phyloP scores from a whole-genome alignment of 2,113 vertebrate genomes.

The Sturnira hondurensis region DNA sequence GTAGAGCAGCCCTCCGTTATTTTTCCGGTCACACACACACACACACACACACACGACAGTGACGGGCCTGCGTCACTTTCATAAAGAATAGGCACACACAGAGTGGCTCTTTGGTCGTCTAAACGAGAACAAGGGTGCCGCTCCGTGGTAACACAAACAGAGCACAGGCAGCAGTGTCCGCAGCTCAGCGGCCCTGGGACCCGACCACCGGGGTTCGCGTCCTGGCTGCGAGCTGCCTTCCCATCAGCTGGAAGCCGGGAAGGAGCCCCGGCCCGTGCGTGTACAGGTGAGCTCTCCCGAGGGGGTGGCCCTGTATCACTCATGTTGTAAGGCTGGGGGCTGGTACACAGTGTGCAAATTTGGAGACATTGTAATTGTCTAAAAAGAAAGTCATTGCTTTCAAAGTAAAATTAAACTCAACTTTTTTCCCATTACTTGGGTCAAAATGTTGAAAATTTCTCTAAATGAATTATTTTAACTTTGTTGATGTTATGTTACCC shows the following conservation, averaged over 20 bases:
- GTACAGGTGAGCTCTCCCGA: not conserved
- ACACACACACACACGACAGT: not conserved
- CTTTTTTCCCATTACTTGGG: not conserved
- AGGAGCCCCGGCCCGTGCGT: too few species aligned
- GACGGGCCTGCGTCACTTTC: not conserved
- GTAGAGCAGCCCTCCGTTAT: not conserved
- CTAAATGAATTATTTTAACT: slow-evolving; percentile 16
- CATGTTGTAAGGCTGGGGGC: not conserved
- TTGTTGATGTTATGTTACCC: not conserved
- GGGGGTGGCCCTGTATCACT: not conserved
- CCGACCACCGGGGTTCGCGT: too few species aligned
- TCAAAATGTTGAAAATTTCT: slow-evolving; percentile 20
- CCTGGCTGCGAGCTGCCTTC: not conserved
- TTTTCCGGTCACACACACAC: not conserved
- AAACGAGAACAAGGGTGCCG: not conserved
- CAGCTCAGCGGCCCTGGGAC: not conserved
- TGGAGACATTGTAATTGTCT: not conserved
- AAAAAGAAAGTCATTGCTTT: not conserved
- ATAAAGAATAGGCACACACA: not conserved
- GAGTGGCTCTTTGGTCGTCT: not conserved
- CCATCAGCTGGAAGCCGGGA: not conserved
- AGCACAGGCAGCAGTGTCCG: not conserved
- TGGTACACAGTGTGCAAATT: not conserved
- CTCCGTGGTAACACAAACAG: not conserved
- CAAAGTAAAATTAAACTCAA: not conserved